Conservation (phyloP, 2,888 invertebrate genomes). For the Hypena proboscidalis region DNA sequence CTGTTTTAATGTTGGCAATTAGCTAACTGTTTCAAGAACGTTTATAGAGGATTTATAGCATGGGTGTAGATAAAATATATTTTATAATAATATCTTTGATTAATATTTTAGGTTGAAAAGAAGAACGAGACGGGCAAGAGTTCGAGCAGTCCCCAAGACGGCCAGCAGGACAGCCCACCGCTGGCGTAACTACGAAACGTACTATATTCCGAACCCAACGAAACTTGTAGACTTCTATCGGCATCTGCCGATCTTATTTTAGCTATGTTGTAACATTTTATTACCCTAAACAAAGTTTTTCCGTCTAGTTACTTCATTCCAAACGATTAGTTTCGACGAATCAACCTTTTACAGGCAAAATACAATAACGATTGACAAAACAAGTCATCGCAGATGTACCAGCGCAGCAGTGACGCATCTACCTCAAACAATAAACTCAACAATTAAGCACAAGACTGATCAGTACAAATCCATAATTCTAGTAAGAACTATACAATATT, state of each 20-base stretch:
- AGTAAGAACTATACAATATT: constrained; percentile 68
- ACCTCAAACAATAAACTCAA: constrained; percentile 67
- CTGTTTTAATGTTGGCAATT: too few relatives aligned
- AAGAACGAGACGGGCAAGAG: constrained; percentile 73
- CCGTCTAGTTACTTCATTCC: constrained; percentile 34
- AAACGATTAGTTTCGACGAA: constrained; percentile 18
- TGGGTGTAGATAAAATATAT: too few relatives aligned
- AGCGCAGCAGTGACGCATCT: constrained; percentile 37
- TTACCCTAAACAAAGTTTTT: constrained; percentile 29
- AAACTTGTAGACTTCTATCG: constrained; percentile 29
- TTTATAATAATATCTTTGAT: neutral
- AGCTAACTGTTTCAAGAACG: too few relatives aligned
- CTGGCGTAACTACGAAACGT: constrained; percentile 53
- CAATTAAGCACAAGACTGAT: constrained; percentile 77
- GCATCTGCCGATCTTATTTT: constrained; percentile 35
- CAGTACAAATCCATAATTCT: constrained; percentile 75
- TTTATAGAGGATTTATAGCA: too few relatives aligned
- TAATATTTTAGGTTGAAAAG: constrained; percentile 65
- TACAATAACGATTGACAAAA: constrained; percentile 11
- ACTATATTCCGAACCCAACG: constrained; percentile 32
- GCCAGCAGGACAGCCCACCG: constrained; percentile 65
- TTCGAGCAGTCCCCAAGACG: constrained; percentile 71
- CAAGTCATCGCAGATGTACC: constrained; percentile 9
- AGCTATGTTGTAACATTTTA: constrained; percentile 25
- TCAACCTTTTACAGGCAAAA: constrained; percentile 16